Percentiles rank a stretch among this genome's conserved stretches.
These are phyloP conservation scores for Melanerpes aurifrons DNA, from an alignment of 2,113 vertebrate species.

Conservation along the genomic window DNA sequence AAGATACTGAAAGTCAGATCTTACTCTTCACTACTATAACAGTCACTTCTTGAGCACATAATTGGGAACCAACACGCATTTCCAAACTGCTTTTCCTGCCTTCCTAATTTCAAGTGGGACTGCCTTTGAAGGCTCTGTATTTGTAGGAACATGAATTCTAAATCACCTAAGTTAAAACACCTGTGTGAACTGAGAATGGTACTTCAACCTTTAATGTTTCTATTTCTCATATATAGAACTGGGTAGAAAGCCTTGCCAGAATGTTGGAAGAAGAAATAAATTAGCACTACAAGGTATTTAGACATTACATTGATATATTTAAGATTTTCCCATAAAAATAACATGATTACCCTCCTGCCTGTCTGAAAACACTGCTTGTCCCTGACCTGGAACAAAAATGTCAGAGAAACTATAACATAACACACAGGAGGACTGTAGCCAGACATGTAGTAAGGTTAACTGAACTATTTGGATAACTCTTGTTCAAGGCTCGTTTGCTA, in stretches of 20 bases:
- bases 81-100: not conserved
- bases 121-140: not conserved
- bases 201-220: not conserved
- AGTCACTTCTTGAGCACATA: not conserved
- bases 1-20: not conserved
- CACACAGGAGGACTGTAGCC: not conserved
- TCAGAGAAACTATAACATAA: not conserved
- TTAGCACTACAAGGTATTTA: not conserved
- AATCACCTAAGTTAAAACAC: not conserved
- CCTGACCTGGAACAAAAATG: not conserved
- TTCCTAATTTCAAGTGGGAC: not conserved
- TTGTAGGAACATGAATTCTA: not conserved
- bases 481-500: not conserved
- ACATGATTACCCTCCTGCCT: not conserved
- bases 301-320: not conserved
- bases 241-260: not conserved
- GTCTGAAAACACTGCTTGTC: not conserved
- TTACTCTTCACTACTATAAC: not conserved
- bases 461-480: not conserved
- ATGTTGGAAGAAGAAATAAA: not conserved
- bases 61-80: not conserved
- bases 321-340: not conserved
- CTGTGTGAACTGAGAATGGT: not conserved
- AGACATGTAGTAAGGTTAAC: not conserved
- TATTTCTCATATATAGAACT: not conserved